Conservation (phyloP, 92 coral and sea anemone species). For the Paragorgia papillata region DNA sequence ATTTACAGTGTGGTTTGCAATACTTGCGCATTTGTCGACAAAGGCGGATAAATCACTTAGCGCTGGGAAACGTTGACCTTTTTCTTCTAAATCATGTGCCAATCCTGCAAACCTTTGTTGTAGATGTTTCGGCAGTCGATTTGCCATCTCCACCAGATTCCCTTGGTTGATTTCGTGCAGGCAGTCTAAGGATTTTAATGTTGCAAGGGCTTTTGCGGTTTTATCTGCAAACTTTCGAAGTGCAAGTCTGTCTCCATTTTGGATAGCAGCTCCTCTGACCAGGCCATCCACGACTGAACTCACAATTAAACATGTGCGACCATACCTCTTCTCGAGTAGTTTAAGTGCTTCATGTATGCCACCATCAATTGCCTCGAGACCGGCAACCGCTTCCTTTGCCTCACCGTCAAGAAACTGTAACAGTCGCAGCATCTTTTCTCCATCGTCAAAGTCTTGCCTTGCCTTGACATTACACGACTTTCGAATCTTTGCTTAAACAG, state of each 20-base stretch:
- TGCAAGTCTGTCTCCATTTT: slow-evolving; percentile 16
- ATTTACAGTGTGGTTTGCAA: slow-evolving; percentile 54
- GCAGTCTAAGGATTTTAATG: slow-evolving; percentile 40
- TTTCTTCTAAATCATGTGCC: slow-evolving; percentile 44
- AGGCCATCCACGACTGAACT: slow-evolving; percentile 50
- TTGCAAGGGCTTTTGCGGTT: slow-evolving; percentile 40
- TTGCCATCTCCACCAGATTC: slow-evolving; percentile 53
- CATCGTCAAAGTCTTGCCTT: slow-evolving; percentile 50
- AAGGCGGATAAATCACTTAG: slow-evolving; percentile 42
- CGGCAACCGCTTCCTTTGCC: slow-evolving; percentile 48
- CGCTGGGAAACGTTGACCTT: slow-evolving; percentile 45
- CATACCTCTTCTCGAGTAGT: slow-evolving; percentile 40
- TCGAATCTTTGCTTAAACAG: slow-evolving; percentile 55
- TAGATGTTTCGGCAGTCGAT: slow-evolving; percentile 52
- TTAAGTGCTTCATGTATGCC: slow-evolving; percentile 17
- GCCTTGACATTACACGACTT: slow-evolving; percentile 52
- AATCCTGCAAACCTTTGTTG: slow-evolving; percentile 51
- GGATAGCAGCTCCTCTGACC: slow-evolving; percentile 39
- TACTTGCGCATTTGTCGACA: slow-evolving; percentile 45
- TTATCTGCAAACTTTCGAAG: slow-evolving; percentile 49
- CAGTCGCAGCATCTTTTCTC: slow-evolving; percentile 56
- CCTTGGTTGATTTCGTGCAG: slow-evolving; percentile 55
- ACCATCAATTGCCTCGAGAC: slow-evolving; percentile 35
- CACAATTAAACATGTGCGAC: slow-evolving; percentile 51
- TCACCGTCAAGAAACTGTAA: slow-evolving; percentile 58